These are phyloP conservation scores for Polyommatus iphigenia DNA, from an alignment of 2,888 invertebrate species.

Conservation along the genomic window DNA sequence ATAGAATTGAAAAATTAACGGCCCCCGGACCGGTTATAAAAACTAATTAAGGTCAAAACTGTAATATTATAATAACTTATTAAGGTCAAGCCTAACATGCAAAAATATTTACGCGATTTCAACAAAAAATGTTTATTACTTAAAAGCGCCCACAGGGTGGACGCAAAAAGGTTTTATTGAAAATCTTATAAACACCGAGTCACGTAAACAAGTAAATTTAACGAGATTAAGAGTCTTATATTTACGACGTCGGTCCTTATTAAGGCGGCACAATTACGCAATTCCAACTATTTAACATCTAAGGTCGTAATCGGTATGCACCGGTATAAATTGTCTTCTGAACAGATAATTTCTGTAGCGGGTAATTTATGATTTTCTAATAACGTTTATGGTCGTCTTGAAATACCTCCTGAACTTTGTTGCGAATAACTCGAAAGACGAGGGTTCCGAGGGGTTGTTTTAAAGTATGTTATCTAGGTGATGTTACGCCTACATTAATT, in stretches of 20 bases:
- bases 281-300: slow-evolving; percentile 68
- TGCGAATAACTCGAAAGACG: slow-evolving; percentile 7
- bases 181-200: background rate
- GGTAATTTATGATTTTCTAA: slow-evolving; percentile 30
- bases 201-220: slow-evolving; percentile 31
- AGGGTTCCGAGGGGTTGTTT: background rate
- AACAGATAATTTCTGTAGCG: slow-evolving; percentile 62
- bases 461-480: slow-evolving; percentile 10
- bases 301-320: slow-evolving; percentile 67
- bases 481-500: background rate
- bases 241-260: slow-evolving; percentile 30
- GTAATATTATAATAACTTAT: background rate
- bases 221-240: slow-evolving; percentile 29
- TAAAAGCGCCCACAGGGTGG: background rate
- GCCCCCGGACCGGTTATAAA: background rate
- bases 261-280: slow-evolving; percentile 61
- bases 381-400: slow-evolving; percentile 28
- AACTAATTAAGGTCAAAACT: background rate
- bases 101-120: background rate
- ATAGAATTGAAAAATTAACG: no score
- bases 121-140: background rate
- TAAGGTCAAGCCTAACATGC: background rate
- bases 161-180: background rate
- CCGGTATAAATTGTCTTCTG: slow-evolving; percentile 65
- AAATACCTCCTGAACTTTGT: slow-evolving; percentile 19